These are phyloP conservation scores for human DNA, from an alignment of 2,113 vertebrate species.

Conservation along the genomic window GRCh38 chr12:65587501-65588000, in stretches of 20 bases:
- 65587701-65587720: neutral
- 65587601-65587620: neutral
- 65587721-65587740: neutral
- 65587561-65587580: neutral
- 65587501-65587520: neutral
- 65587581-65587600: neutral
- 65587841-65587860: neutral
- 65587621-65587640: neutral
- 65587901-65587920: slow-evolving; percentile 10
- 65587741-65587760: neutral
- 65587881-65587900: slow-evolving; percentile 20
- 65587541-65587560: neutral
- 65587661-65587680: neutral
- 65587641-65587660: neutral
- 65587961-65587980: slow-evolving; percentile 2
- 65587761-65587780: neutral
- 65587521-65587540: neutral
- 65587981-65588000: neutral
- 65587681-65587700: neutral
- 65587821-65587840: neutral
- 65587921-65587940: neutral
- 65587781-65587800: neutral
- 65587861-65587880: neutral
- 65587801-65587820: neutral
- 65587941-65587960: neutral